A percentile compares a stretch with the other conserved stretches of the same genome.
These are phyloP conservation scores for Ranitomeya imitator DNA, from an alignment of 2,113 vertebrate genomes.

Conservation along the genomic window DNA sequence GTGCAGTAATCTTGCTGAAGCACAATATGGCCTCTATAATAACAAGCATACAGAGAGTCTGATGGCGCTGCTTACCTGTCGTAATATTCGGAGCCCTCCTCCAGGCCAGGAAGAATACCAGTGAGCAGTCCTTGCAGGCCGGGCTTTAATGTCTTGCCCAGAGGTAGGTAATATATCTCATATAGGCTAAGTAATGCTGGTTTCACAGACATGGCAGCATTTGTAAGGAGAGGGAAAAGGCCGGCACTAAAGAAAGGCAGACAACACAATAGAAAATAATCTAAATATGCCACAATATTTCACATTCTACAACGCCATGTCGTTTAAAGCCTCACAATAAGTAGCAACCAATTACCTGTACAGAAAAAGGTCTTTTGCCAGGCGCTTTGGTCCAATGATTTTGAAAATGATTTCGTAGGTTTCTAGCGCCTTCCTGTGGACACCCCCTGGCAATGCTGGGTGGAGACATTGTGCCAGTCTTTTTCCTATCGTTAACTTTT, in stretches of 20 bases:
- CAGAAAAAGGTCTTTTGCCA: slow-evolving; percentile 98
- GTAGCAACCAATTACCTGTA: slow-evolving; percentile 80
- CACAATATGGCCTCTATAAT: neutral
- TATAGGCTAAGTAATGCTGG: slow-evolving; percentile 92
- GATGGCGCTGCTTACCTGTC: slow-evolving; percentile 82
- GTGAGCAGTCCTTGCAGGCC: slow-evolving; percentile 94
- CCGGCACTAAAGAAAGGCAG: slow-evolving; percentile 79
- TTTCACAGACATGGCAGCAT: slow-evolving; percentile 98
- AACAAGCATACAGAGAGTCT: too few species aligned
- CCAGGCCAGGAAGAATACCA: slow-evolving; percentile 93
- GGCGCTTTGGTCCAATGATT: slow-evolving; percentile 96
- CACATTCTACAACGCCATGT: too few species aligned
- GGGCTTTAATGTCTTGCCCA: slow-evolving; percentile 96
- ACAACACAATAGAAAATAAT: too few species aligned
- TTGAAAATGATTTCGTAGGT: slow-evolving; percentile 99
- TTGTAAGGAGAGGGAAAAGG: slow-evolving; percentile 96
- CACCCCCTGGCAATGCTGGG: slow-evolving; percentile 94
- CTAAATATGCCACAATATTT: too few species aligned
- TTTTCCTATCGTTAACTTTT: slow-evolving; percentile 96
- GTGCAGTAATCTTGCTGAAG: neutral
- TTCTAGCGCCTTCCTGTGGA: slow-evolving; percentile 97
- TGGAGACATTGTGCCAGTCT: slow-evolving; percentile 97
- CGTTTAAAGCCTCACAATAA: too few species aligned
- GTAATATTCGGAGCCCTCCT: slow-evolving; percentile 97
- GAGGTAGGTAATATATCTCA: slow-evolving; percentile 93